These are phyloP conservation scores for Zaprionus lineosus DNA, from an alignment of 2,888 invertebrate genomes.

Conservation along the genomic window DNA sequence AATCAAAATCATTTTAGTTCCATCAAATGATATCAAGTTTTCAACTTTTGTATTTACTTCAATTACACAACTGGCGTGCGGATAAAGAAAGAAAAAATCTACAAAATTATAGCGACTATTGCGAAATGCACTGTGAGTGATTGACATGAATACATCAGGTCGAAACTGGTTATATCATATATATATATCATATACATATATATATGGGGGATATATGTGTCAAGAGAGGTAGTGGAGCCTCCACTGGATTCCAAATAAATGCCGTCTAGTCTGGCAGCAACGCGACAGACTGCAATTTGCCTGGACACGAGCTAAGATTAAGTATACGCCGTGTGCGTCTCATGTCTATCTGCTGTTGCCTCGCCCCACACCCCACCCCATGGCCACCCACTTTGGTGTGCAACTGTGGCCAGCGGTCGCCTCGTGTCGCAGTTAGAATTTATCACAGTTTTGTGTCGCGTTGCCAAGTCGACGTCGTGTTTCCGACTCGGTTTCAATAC, in stretches of 20 bases:
- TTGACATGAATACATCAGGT: constrained; percentile 47
- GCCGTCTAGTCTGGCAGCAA: constrained; percentile 41
- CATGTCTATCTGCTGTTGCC: constrained; percentile 6
- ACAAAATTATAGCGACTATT: constrained; percentile 27
- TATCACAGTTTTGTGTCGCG: constrained; percentile 51
- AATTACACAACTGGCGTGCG: constrained; percentile 31
- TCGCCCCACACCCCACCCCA: background rate
- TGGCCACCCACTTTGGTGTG: background rate
- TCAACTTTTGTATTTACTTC: constrained; percentile 40
- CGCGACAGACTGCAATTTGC: constrained; percentile 31
- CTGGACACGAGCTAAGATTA: constrained; percentile 59
- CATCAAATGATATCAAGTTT: constrained; percentile 39
- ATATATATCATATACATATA: constrained; percentile 17
- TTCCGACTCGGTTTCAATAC: constrained; percentile 17
- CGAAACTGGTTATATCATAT: constrained; percentile 56
- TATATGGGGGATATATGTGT: constrained; percentile 37
- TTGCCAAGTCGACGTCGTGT: constrained; percentile 37
- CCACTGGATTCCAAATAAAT: constrained; percentile 29
- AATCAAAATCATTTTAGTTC: constrained; percentile 52
- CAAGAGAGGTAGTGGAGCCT: constrained; percentile 56
- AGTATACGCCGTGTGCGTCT: constrained; percentile 49
- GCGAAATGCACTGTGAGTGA: constrained; percentile 46
- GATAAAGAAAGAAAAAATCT: constrained; percentile 1
- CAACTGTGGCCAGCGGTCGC: constrained; percentile 33
- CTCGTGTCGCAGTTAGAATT: constrained; percentile 68